Conservation (phyloP, 2,888 invertebrate species). For the Monochamus alternatus region DNA sequence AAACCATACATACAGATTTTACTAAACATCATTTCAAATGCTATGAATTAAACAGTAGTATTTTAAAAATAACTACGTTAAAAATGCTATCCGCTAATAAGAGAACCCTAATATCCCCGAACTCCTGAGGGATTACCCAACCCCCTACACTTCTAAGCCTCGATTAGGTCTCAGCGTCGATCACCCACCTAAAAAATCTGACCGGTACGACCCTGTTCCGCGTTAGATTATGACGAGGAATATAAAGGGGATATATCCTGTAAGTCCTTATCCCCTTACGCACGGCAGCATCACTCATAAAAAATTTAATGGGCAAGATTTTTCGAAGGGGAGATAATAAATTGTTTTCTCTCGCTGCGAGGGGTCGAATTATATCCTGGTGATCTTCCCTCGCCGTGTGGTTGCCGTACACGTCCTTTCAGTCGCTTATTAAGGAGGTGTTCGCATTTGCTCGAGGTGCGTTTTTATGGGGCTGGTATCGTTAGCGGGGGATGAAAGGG, state of each 20-base stretch:
- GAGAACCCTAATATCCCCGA: neutral
- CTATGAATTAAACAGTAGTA: too few relatives aligned
- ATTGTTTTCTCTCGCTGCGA: conserved; percentile 22
- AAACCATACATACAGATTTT: too few relatives aligned
- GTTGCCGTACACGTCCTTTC: neutral
- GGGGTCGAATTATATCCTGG: conserved; percentile 14
- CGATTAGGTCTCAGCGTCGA: neutral
- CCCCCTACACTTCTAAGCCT: neutral
- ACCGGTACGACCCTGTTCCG: conserved; percentile 23
- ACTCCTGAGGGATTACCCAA: neutral
- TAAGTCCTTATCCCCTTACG: conserved; percentile 32
- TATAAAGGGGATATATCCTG: conserved; percentile 25
- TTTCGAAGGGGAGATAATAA: conserved; percentile 38
- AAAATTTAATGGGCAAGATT: conserved; percentile 36
- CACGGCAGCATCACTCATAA: conserved; percentile 35
- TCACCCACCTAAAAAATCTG: conserved; percentile 16
- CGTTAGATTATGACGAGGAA: conserved; percentile 28
- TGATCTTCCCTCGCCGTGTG: neutral
- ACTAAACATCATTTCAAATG: too few relatives aligned
- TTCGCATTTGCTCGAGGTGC: neutral
- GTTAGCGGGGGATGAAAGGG: too few relatives aligned
- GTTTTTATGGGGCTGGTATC: too few relatives aligned
- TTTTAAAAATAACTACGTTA: too few relatives aligned
- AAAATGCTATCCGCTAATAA: too few relatives aligned
- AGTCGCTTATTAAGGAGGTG: neutral